Evolutionary conservation across 2,113 vertebrate genomes (phyloP).

Genomic region (Albula goreensis): DNA sequence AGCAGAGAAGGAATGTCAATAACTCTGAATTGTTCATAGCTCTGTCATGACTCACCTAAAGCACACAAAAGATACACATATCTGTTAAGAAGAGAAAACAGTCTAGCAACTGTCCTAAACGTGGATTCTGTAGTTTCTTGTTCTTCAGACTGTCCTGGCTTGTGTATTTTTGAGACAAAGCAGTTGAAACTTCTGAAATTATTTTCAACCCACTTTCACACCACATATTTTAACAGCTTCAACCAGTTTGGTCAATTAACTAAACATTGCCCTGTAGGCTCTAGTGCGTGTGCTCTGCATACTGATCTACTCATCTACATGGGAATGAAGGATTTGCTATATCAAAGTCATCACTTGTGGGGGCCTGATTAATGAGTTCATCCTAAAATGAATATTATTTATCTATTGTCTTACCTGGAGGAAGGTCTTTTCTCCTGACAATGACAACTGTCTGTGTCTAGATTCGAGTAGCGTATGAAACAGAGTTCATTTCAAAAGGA

Average conservation of each 20-base stretch:
- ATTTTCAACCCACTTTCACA: not conserved
- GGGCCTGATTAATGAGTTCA: not conserved
- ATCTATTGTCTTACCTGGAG: too few species aligned
- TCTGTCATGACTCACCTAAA: not conserved
- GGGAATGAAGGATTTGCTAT: not conserved
- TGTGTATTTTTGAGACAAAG: not conserved
- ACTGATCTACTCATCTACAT: constrained; percentile 7
- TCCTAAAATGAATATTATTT: too few species aligned
- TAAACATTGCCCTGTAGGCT: constrained; percentile 6
- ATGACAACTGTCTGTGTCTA: too few species aligned
- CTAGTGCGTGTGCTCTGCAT: constrained; percentile 6
- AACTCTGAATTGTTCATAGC: not conserved
- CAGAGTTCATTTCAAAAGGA: too few species aligned
- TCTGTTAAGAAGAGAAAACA: not conserved
- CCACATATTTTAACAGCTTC: constrained; percentile 9
- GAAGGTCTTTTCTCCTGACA: too few species aligned
- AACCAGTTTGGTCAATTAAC: constrained; percentile 18
- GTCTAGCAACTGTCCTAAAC: not conserved
- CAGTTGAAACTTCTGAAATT: not conserved
- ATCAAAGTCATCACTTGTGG: not conserved
- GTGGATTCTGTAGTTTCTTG: not conserved
- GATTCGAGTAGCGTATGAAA: too few species aligned
- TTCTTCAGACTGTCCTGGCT: not conserved
- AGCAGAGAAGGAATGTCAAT: not conserved
- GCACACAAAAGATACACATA: not conserved